phyloP scores from a whole-genome alignment of 2,888 invertebrate species.

The Plusia festucae region DNA sequence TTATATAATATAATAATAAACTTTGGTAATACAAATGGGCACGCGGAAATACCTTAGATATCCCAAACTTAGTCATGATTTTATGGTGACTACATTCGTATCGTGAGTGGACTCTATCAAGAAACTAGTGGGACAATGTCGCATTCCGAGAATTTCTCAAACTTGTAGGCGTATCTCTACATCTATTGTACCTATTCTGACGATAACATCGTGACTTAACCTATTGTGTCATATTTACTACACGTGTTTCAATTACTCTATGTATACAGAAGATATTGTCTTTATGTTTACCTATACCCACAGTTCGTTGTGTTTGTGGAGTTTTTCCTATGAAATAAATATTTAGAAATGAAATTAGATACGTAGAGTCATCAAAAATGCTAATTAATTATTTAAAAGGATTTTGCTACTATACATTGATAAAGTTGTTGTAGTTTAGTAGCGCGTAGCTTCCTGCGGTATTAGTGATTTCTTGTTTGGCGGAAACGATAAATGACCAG shows the following conservation, averaged over 20 bases:
- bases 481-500: not conserved
- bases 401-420: not conserved
- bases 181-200: constrained; percentile 54
- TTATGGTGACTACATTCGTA: constrained; percentile 49
- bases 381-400: not conserved
- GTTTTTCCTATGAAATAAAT: not conserved
- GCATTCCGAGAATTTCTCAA: constrained; percentile 58
- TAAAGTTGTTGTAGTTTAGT: not conserved
- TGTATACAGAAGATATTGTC: constrained; percentile 14
- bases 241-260: constrained; percentile 45
- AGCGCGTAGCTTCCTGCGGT: not conserved
- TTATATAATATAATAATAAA: not conserved
- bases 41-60: no score
- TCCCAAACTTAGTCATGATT: constrained; percentile 14
- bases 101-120: constrained; percentile 65
- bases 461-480: not conserved
- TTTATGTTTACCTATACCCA: constrained; percentile 17
- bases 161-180: constrained; percentile 59
- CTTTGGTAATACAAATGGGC: no score
- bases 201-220: constrained; percentile 57
- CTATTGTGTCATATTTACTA: constrained; percentile 56
- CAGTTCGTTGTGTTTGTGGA: not conserved
- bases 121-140: constrained; percentile 49
- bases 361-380: not conserved
- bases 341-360: not conserved